Conservation (phyloP, 2,888 invertebrate species). For the Venustoraphidia nigricollis region DNA sequence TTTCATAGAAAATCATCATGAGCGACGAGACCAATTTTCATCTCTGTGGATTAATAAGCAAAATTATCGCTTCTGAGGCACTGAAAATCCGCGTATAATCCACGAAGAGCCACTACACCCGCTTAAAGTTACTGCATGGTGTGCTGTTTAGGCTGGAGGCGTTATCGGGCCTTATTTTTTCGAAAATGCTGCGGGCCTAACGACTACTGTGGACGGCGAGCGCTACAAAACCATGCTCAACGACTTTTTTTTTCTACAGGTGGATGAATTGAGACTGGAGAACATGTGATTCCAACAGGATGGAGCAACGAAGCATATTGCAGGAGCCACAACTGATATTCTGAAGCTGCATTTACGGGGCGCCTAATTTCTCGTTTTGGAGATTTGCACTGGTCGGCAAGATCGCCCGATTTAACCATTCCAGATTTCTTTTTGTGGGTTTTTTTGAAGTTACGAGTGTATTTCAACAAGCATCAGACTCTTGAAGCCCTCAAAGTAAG, state of each 20-base stretch:
- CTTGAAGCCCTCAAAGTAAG: conserved; percentile 4
- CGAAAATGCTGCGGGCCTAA: conserved; percentile 5
- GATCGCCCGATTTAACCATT: conserved; percentile 9
- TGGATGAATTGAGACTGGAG: conserved; percentile 7
- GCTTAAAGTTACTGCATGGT: conserved; percentile 2
- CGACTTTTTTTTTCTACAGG: conserved; percentile 6
- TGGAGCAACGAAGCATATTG: conserved; percentile 3
- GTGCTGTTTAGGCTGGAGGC: conserved; percentile 7
- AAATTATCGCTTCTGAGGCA: conserved; percentile 10
- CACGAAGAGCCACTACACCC: conserved; percentile 8
- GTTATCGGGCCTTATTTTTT: conserved; percentile 11
- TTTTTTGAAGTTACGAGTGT: conserved; percentile 3
- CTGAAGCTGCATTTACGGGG: not conserved
- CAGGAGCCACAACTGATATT: conserved; percentile 6
- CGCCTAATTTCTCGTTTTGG: conserved; percentile 3
- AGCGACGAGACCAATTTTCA: conserved; percentile 5
- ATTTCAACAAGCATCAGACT: not conserved
- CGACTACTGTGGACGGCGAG: conserved; percentile 10
- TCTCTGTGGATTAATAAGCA: conserved; percentile 5
- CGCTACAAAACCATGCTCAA: conserved; percentile 12
- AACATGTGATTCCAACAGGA: conserved; percentile 10
- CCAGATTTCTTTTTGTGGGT: too few species aligned
- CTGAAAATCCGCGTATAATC: conserved; percentile 10
- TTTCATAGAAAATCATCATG: not conserved
- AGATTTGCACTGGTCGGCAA: conserved; percentile 13